Percentiles rank a stretch among this genome's conserved stretches.
These are phyloP conservation scores for Mya arenaria DNA, from an alignment of 1,140 invertebrate genomes.

Conservation along the genomic window DNA sequence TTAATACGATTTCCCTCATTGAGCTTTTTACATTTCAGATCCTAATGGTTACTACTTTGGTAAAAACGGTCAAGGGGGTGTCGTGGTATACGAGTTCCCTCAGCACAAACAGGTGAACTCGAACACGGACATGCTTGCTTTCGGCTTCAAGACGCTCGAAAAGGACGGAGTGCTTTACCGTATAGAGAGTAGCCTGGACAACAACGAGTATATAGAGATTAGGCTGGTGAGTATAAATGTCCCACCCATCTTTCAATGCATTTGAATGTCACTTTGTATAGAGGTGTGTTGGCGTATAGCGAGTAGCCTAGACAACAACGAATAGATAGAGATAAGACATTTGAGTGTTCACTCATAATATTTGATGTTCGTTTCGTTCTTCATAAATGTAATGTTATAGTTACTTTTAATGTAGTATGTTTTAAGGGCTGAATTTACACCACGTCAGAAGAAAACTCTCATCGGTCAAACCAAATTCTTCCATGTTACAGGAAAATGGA, in stretches of 20 bases:
- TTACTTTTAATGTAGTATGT: no score
- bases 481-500: conserved; percentile 72
- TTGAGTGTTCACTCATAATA: no score
- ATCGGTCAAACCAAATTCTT: no score
- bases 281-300: conserved; percentile 67
- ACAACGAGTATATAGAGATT: conserved; percentile 71
- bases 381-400: no score
- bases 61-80: conserved; percentile 55
- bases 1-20: no score
- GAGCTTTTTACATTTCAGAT: no score
- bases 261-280: no score
- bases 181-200: conserved; percentile 63
- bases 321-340: no score
- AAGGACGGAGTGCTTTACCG: conserved; percentile 69
- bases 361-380: no score
- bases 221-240: conserved; percentile 69
- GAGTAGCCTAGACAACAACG: conserved; percentile 60
- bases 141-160: conserved; percentile 76
- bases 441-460: no score
- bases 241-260: no score
- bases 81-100: conserved; percentile 67
- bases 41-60: conserved; percentile 72
- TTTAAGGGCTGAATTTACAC: no score
- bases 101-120: conserved; percentile 41
- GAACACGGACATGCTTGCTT: conserved; percentile 67